Base-by-base conservation (phyloP, 2,797 vertebrate genomes). In the Propithecus perrieri region DNA sequence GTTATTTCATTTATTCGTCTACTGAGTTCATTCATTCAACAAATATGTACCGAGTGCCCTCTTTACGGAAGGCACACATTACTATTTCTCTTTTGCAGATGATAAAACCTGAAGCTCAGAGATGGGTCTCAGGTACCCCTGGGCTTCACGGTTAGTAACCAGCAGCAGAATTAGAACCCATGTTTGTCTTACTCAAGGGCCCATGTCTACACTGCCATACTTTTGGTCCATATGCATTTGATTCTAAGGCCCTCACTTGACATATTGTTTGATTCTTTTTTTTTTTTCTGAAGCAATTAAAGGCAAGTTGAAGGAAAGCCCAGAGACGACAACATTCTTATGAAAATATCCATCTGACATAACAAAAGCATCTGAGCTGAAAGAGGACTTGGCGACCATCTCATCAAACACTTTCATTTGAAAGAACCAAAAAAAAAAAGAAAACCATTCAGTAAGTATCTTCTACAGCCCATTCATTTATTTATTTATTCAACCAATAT, bases 281-380 rank as follows among this genome's bases (percentile, higher is more conserved):
- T 1, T 88, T 85, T 94, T 50, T 74, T 78, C 43, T 59, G 30
- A 94, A 93, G 71, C 14, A 33, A 24, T 93, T 80, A 80, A 95
- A 83, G 24, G 30, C 24, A 65, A 69, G 7, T 83, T 78, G 18
- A 92, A 91, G 33, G n/a, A 88, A 74, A 85, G 12, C n/a, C 57
- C 41, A 67, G 43, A 69, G 43, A 92, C 13, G 43, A 15, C 18
- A 46, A 41, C 5, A 14, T 76, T 81, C 53, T 94, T 65, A 57
- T 55, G 81, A 85, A 96, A 93, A 80, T 67, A 38, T 35, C n/a
- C 7, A 7, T 13, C 53, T 92, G 81, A 76, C 30, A 35, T 79
- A 81, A 85, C 43, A 38, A 50, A 78, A 83, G 28, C 5, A 53
- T 95, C 24, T 28, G 11, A 85, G 53, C 53, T 61, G 14, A 80